Evolutionary conservation across 1,140 invertebrate species (phyloP), one percentile per base, ranked within the genome.

Genomic region (Drosophila sp.): DNA sequence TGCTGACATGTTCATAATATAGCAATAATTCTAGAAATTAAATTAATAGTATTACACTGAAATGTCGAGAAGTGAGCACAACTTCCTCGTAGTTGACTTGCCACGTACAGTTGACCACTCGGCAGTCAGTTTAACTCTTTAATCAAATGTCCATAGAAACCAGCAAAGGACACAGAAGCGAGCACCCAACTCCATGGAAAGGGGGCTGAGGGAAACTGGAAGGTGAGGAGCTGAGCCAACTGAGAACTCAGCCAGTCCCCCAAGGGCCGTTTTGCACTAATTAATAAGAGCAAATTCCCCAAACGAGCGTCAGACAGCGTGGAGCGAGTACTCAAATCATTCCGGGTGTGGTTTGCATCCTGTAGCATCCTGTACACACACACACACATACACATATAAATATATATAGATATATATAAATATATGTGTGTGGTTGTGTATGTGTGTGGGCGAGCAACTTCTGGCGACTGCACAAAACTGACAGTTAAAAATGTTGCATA

Each of bases 181-280:
- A 29, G 41, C 21, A 3, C 9, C 14, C 50, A 38, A 2, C 13
- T 0, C 27, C 41, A 32, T 7, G 9, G 14, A 25, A 11, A n/a
- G 4, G 14, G 4, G 36, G 21, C 21, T 21, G 21, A 21, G 21
- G 21, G 21, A 4, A 21, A 5, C 25, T 14, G 45, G 32, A 43
- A 53, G 32, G 53, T n/a, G 36, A 38, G 32, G 50, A 13, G n/a
- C n/a, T n/a, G n/a, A n/a, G n/a, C n/a, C n/a, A n/a, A 14, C 29
- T 34, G 14, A 7, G 29, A 13, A 34, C 8, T 18, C 32, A 36
- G 32, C 18, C 50, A 43, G 73, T 64, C 64, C 83, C 82, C 83
- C 83, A 72, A 87, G 83, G 83, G 80, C 83, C 83, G 73, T 87
- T 87, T 87, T 87, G 79, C 83, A 83, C 84, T 87, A 87, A 87